Evolutionary conservation across 2,888 invertebrate species (phyloP), one percentile per base, ranked within the genome.

Genomic region (Leptodirus hochenwartii): DNA sequence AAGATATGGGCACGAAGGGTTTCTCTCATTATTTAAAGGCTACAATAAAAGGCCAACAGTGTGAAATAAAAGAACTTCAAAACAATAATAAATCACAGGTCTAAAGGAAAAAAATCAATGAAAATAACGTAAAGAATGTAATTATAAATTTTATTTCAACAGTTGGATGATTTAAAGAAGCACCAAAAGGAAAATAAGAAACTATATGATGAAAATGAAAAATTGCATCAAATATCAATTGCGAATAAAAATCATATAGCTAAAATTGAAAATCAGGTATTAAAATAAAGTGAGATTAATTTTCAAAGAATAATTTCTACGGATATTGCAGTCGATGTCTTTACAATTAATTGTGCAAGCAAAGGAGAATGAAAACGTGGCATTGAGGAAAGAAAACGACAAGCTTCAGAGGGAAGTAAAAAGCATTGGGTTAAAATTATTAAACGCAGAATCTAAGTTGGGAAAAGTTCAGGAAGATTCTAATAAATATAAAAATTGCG

Each of bases 351-450:
- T 47, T 43, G 29, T 50, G 6, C 51, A 53, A 38, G 36, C 43
- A 2, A 54, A 49, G 44, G 53, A 54, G 13, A 40, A 33, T 14
- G 56, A 57, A 45, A 45, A 46, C 30, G 22, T 33, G 2, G 31
- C 40, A 2, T 28, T 52, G 12, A 50, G 44, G 41, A 56, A 62
- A 53, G 64, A 65, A 47, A 41, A 61, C 24, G 65, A 66, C 2
- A 46, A 50, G 24, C 34, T 61, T 28, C 61, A 58, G 36, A 49
- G 57, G 32, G 54, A 57, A 24, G 45, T 62, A 31, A 64, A 64
- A 43, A 55, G n/a, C n/a, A n/a, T n/a, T n/a, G n/a, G n/a, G n/a
- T n/a, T n/a, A n/a, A n/a, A n/a, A n/a, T n/a, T n/a, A n/a, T n/a
- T n/a, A n/a, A n/a, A n/a, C n/a, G n/a, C n/a, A n/a, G n/a, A n/a